These are phyloP conservation scores for Teleogryllus oceanicus DNA, from an alignment of 2,888 invertebrate genomes.

Conservation along the genomic window DNA sequence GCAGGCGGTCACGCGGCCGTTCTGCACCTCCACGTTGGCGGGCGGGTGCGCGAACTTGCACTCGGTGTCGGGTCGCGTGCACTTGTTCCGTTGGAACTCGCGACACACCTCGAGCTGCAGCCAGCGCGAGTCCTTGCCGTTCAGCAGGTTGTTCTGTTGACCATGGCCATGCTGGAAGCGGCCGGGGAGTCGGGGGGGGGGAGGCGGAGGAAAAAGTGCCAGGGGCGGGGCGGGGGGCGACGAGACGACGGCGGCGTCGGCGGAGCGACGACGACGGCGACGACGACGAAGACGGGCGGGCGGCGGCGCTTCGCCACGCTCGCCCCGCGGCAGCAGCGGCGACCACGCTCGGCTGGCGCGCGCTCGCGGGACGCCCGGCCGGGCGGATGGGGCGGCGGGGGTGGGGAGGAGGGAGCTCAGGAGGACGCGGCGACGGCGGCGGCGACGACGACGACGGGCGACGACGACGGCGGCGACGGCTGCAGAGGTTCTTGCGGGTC, in stretches of 20 bases:
- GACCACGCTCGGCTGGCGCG: no score
- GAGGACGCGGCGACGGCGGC: no score
- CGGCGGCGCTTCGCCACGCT: no score
- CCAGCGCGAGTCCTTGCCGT: constrained; percentile 99
- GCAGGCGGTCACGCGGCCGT: constrained; percentile 99
- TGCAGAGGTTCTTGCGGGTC: background rate
- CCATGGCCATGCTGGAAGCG: constrained; percentile 67
- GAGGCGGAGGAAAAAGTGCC: constrained; percentile 4
- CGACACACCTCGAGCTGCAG: constrained; percentile 98
- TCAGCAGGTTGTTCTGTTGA: constrained; percentile 93
- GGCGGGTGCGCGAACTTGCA: constrained; percentile 99
- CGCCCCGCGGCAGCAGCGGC: no score
- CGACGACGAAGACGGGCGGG: no score
- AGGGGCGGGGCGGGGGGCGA: background rate
- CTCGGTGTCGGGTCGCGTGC: constrained; percentile 97
- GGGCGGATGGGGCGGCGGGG: no score
- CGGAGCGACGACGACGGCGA: no score
- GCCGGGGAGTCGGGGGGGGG: constrained; percentile 23
- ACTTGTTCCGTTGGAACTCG: constrained; percentile 99
- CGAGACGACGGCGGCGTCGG: no score
- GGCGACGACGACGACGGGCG: no score
- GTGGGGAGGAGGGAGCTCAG: no score
- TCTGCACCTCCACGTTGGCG: constrained; percentile 98
- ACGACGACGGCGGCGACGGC: no score
- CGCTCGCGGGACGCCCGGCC: no score